Conservation (phyloP, 1,140 invertebrate genomes). For the Tetranychus cinnabarinus region DNA sequence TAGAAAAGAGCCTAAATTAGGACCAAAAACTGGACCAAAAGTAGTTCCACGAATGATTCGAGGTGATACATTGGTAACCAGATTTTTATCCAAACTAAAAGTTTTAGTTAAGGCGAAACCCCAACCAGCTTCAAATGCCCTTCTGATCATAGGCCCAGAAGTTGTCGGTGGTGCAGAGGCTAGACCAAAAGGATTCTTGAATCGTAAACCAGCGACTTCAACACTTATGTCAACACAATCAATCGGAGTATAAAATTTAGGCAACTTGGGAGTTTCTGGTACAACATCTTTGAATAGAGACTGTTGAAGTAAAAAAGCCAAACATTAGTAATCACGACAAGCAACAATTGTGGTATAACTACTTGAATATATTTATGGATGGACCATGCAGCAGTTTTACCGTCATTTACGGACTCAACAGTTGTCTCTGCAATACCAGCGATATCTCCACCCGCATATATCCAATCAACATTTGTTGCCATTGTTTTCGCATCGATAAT, state of each 20-base stretch:
- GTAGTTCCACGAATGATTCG: conserved; percentile 80
- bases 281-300: background rate
- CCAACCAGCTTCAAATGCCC: conserved; percentile 89
- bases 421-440: conserved; percentile 84
- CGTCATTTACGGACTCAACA: conserved; percentile 93
- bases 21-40: conserved; percentile 69
- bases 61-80: conserved; percentile 89
- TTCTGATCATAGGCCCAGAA: conserved; percentile 71
- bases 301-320: background rate
- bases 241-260: conserved; percentile 74
- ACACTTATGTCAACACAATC: conserved; percentile 80
- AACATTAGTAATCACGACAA: background rate
- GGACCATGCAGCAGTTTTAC: conserved; percentile 84
- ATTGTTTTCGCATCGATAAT: conserved; percentile 49
- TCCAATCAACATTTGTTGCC: conserved; percentile 41
- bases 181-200: conserved; percentile 88
- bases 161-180: conserved; percentile 92
- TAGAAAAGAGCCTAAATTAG: conserved; percentile 77
- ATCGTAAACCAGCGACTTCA: conserved; percentile 72
- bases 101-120: conserved; percentile 90
- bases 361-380: conserved; percentile 84
- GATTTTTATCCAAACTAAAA: conserved; percentile 78
- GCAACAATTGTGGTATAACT: background rate
- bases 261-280: conserved; percentile 26
- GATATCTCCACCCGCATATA: conserved; percentile 84